These are phyloP conservation scores for Littorina saxatilis DNA, from an alignment of 1,140 invertebrate genomes.

Conservation along the genomic window DNA sequence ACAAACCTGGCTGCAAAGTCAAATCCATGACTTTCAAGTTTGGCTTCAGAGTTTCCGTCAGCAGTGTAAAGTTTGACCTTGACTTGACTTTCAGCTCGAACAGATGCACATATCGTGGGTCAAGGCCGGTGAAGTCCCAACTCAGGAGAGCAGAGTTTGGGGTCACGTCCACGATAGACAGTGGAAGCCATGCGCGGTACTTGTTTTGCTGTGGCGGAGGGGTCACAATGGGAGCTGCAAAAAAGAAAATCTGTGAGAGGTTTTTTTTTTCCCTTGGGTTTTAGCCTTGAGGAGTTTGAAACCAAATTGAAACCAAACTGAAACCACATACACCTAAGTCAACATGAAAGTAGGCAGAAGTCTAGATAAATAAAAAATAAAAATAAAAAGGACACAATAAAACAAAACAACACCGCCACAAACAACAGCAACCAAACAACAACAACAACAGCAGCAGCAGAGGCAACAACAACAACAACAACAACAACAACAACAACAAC, in stretches of 20 bases:
- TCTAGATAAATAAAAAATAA: not conserved
- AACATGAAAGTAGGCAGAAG: too few species aligned
- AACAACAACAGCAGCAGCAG: not conserved
- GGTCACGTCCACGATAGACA: not conserved
- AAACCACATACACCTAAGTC: too few species aligned
- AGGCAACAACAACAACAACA: not conserved
- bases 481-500: slow-evolving; percentile 8
- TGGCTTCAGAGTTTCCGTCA: slow-evolving; percentile 1
- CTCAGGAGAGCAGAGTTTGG: not conserved
- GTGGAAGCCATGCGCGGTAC: not conserved
- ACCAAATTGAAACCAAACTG: too few species aligned
- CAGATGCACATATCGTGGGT: slow-evolving; percentile 17
- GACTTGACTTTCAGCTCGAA: slow-evolving; percentile 32
- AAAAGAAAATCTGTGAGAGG: too few species aligned
- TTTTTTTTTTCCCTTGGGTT: too few species aligned
- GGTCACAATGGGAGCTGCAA: not conserved
- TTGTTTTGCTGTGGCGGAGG: not conserved
- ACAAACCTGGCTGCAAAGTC: slow-evolving; percentile 15
- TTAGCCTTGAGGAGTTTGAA: too few species aligned
- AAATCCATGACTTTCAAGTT: slow-evolving; percentile 15
- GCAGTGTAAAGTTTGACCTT: slow-evolving; percentile 28
- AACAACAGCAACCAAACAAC: too few species aligned
- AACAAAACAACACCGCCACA: not conserved
- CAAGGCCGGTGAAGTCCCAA: slow-evolving; percentile 27
- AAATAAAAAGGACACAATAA: not conserved